These are phyloP conservation scores for Pitta sordida DNA, from an alignment of 2,113 vertebrate species.

Conservation along the genomic window DNA sequence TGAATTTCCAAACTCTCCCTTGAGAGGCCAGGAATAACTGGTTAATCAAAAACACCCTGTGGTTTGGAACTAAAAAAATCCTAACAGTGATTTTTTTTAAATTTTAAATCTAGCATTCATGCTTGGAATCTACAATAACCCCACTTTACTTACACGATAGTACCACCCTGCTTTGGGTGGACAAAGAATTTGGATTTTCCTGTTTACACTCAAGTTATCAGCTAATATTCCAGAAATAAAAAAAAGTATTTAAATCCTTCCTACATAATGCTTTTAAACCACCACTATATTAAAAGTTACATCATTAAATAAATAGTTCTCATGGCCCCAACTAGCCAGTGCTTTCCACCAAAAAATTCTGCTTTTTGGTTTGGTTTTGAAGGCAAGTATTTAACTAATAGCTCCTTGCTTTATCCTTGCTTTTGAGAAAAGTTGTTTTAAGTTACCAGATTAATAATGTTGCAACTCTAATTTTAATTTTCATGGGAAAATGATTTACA, in stretches of 20 bases:
- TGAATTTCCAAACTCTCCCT: slow-evolving; percentile 17
- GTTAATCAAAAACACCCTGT: slow-evolving; percentile 50
- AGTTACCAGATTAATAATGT: neutral
- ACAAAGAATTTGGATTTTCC: neutral
- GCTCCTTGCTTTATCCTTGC: neutral
- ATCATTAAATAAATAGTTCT: slow-evolving; percentile 2
- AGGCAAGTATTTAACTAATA: neutral
- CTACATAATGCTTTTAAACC: neutral
- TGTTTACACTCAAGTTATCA: neutral
- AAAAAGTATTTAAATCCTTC: neutral
- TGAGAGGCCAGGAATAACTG: slow-evolving; percentile 28
- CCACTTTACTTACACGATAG: neutral
- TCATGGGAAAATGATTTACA: slow-evolving; percentile 5
- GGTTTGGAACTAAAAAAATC: neutral
- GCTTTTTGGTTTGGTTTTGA: neutral
- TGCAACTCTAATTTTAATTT: neutral
- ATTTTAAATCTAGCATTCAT: neutral
- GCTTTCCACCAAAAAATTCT: neutral
- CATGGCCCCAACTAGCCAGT: neutral
- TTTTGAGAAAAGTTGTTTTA: neutral
- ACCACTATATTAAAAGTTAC: neutral
- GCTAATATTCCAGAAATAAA: neutral
- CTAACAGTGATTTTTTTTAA: neutral
- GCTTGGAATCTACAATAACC: neutral
- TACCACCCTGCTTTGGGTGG: neutral